These are phyloP conservation scores for Rhogogaster chlorosoma DNA, from an alignment of 2,888 invertebrate species.

Conservation along the genomic window DNA sequence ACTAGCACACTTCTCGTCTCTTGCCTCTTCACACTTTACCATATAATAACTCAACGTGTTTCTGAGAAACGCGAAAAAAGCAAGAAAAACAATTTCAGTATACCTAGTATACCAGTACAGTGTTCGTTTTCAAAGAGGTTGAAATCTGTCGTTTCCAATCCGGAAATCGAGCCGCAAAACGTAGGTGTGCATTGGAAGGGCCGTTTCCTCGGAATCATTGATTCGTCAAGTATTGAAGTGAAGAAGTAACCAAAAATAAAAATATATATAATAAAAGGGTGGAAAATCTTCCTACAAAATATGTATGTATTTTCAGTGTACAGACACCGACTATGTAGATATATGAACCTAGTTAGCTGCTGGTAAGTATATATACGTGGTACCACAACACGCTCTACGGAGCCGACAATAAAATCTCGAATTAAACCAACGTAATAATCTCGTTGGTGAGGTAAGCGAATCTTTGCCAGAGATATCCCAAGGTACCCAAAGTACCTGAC, in stretches of 20 bases:
- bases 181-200: not conserved
- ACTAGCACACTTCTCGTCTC: conserved; percentile 9
- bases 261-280: not conserved
- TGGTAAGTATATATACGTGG: not conserved
- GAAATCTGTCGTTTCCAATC: conserved; percentile 28
- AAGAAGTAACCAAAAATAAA: not conserved
- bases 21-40: conserved; percentile 14
- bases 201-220: not conserved
- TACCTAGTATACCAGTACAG: too few species aligned
- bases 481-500: conserved; percentile 29
- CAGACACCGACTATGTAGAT: not conserved
- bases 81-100: not conserved
- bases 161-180: not conserved
- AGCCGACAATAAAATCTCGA: conserved; percentile 33
- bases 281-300: conserved; percentile 7
- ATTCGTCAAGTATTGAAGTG: not conserved
- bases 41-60: conserved; percentile 12
- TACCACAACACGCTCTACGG: not conserved
- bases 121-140: not conserved
- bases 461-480: conserved; percentile 37
- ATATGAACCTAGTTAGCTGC: not conserved
- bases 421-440: conserved; percentile 38
- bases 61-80: not conserved
- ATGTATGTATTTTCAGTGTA: not conserved
- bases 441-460: conserved; percentile 36